Evolutionary conservation across 2,113 vertebrate species (phyloP).

Genomic region (Crotophaga sulcirostris): DNA sequence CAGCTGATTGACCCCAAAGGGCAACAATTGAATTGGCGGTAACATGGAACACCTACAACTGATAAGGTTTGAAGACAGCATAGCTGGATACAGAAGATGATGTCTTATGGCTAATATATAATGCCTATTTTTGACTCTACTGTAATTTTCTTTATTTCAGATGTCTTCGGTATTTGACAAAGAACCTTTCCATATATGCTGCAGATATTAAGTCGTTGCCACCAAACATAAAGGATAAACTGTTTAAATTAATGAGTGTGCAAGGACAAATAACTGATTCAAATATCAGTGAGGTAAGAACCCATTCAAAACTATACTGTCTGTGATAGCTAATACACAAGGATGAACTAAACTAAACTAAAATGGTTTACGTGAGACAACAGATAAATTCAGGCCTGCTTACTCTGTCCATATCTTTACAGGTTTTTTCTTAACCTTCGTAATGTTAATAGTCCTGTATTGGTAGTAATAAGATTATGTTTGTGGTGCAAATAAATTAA

Average conservation of each 20-base stretch:
- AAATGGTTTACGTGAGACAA: background rate
- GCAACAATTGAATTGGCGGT: background rate
- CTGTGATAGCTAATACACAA: background rate
- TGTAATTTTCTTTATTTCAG: conserved; percentile 67
- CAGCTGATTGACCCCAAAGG: background rate
- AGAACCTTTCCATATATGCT: conserved; percentile 77
- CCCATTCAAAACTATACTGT: background rate
- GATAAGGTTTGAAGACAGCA: background rate
- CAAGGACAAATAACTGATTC: conserved; percentile 83
- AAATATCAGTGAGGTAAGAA: conserved; percentile 85
- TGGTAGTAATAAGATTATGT: background rate
- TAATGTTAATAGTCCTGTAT: background rate
- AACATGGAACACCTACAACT: background rate
- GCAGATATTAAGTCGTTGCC: conserved; percentile 80
- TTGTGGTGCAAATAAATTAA: background rate
- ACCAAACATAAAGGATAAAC: conserved; percentile 83
- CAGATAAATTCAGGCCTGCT: background rate
- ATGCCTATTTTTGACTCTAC: background rate
- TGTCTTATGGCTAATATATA: background rate
- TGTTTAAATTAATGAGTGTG: conserved; percentile 81
- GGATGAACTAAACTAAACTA: background rate
- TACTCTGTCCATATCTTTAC: background rate
- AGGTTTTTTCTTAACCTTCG: background rate
- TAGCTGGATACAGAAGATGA: background rate
- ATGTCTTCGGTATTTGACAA: conserved; percentile 73